Evolutionary conservation across 2,888 invertebrate species (phyloP).

Genomic region (Acanthococcus lagerstroemiae): DNA sequence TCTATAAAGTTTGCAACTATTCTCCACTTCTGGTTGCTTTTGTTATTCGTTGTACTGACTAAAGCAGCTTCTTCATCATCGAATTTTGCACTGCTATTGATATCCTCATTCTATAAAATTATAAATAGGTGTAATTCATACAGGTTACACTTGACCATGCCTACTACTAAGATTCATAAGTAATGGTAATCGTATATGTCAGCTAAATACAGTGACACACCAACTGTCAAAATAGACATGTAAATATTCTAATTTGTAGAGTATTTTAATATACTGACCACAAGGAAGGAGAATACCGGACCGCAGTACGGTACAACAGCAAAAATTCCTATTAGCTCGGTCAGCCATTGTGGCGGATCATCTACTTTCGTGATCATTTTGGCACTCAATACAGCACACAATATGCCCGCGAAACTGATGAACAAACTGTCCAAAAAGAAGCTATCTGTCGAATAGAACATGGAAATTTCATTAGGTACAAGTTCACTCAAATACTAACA

Average conservation of each 20-base stretch:
- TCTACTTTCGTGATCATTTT: neutral
- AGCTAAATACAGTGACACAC: no score
- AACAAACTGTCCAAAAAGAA: neutral
- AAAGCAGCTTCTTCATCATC: neutral
- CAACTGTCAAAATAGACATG: no score
- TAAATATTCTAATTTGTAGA: no score
- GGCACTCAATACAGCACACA: neutral
- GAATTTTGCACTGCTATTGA: neutral
- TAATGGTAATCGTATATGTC: no score
- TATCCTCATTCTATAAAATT: neutral
- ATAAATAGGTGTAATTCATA: neutral
- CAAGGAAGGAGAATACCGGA: neutral
- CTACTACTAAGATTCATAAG: neutral
- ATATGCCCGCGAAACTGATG: neutral
- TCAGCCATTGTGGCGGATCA: neutral
- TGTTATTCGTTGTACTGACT: neutral
- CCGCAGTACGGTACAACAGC: neutral
- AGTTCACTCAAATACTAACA: no score
- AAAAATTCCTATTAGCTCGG: neutral
- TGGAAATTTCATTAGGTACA: no score
- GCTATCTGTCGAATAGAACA: no score
- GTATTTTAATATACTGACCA: neutral
- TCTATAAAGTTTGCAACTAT: neutral
- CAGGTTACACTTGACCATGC: neutral
- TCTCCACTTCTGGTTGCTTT: neutral